Evolutionary conservation across 64 coral and sea anemone genomes (phyloP).

Genomic region (Stichodactyla mertensii): DNA sequence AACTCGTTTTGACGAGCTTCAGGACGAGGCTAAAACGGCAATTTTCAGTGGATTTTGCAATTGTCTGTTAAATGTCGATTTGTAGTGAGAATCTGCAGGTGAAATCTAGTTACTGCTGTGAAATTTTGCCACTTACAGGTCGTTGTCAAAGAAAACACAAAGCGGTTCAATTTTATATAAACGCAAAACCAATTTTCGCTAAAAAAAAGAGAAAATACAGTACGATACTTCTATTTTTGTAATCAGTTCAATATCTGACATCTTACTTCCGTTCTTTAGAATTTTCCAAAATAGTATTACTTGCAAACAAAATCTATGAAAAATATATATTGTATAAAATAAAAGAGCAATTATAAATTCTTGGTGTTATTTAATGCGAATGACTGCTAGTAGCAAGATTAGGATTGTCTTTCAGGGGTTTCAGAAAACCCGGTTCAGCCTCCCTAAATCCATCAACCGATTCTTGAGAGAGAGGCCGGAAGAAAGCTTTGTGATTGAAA

Average conservation of each 20-base stretch:
- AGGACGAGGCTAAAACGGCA: neutral
- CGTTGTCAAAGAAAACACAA: neutral
- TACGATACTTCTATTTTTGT: neutral
- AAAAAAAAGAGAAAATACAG: neutral
- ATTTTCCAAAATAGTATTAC: neutral
- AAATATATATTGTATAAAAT: slow-evolving; percentile 8
- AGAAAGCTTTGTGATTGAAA: neutral
- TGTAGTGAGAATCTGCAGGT: neutral
- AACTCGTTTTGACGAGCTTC: too few relatives aligned
- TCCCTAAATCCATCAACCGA: neutral
- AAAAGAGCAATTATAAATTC: neutral
- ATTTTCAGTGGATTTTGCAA: neutral
- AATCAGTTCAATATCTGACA: neutral
- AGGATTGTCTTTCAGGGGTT: too few relatives aligned
- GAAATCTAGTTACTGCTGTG: neutral
- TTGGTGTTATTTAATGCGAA: neutral
- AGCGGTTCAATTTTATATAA: neutral
- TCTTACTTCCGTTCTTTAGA: neutral
- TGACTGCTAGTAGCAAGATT: too few relatives aligned
- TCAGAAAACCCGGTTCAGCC: too few relatives aligned
- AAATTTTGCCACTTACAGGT: neutral
- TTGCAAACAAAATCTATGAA: neutral
- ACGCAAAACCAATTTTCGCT: neutral
- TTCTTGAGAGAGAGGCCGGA: neutral
- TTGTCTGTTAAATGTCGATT: neutral